Percentiles rank a stretch among this genome's conserved stretches.
Evolutionary conservation across 2,113 vertebrate species (phyloP).

Genomic region (Rhinopithecus roxellana): DNA sequence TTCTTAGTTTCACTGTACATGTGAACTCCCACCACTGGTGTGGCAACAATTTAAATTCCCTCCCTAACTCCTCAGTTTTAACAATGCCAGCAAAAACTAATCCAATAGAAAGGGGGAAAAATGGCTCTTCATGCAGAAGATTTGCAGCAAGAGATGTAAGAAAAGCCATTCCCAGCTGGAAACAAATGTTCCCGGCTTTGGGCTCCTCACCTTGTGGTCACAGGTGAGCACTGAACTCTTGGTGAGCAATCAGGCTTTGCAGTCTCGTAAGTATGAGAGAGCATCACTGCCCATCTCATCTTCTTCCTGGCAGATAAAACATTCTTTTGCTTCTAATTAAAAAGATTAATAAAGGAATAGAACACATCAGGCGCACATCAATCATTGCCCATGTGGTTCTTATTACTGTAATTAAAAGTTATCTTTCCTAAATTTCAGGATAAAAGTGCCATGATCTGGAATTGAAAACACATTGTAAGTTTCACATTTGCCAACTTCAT

Average conservation of each 20-base stretch:
- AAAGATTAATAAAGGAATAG: constrained; percentile 87
- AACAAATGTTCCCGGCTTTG: constrained; percentile 45
- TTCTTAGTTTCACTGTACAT: background rate
- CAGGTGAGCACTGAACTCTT: constrained; percentile 81
- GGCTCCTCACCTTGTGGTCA: constrained; percentile 79
- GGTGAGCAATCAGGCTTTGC: constrained; percentile 82
- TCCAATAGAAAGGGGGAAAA: background rate
- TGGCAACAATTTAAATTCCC: constrained; percentile 50
- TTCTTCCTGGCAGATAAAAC: constrained; percentile 89
- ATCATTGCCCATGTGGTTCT: constrained; percentile 87
- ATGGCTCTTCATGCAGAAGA: background rate
- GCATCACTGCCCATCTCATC: constrained; percentile 83
- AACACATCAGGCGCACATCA: constrained; percentile 86
- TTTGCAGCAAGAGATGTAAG: constrained; percentile 5
- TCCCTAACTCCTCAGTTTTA: background rate
- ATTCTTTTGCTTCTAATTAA: constrained; percentile 88
- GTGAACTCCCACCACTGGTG: background rate
- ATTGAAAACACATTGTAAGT: constrained; percentile 87
- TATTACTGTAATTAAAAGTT: constrained; percentile 89
- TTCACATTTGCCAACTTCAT: constrained; percentile 74
- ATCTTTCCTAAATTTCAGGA: constrained; percentile 85
- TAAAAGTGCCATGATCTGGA: constrained; percentile 84
- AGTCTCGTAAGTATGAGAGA: constrained; percentile 84
- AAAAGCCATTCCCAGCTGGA: constrained; percentile 45
- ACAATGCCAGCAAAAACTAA: background rate